Conservation (phyloP, 2,888 invertebrate species). For the Drosophila austrosaltans region DNA sequence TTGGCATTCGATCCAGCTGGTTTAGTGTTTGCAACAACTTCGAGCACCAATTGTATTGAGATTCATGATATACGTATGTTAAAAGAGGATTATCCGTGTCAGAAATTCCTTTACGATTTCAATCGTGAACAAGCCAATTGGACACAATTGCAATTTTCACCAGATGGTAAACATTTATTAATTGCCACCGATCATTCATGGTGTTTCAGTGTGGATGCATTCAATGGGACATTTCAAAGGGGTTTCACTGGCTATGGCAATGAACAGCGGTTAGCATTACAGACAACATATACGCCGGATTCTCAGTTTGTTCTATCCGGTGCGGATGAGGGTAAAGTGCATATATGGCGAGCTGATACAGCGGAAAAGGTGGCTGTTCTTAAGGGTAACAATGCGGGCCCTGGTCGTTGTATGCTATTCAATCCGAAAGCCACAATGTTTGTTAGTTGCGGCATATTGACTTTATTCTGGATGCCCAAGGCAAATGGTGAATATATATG, state of each 20-base stretch:
- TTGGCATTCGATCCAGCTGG: slow-evolving; percentile 52
- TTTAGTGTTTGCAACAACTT: slow-evolving; percentile 42
- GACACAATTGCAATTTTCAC: slow-evolving; percentile 58
- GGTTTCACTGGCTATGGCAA: slow-evolving; percentile 40
- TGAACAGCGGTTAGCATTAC: slow-evolving; percentile 23
- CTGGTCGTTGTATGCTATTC: slow-evolving; percentile 51
- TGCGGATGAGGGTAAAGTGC: slow-evolving; percentile 50
- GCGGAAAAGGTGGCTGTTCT: slow-evolving; percentile 35
- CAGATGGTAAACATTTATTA: slow-evolving; percentile 51
- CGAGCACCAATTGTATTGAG: slow-evolving; percentile 30
- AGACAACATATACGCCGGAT: slow-evolving; percentile 48
- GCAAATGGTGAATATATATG: slow-evolving; percentile 28
- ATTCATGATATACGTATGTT: slow-evolving; percentile 54
- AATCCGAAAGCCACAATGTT: slow-evolving; percentile 55
- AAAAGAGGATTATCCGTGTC: slow-evolving; percentile 29
- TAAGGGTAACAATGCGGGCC: slow-evolving; percentile 20
- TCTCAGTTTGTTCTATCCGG: slow-evolving; percentile 56
- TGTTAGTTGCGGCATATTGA: slow-evolving; percentile 43
- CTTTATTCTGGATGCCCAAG: slow-evolving; percentile 52
- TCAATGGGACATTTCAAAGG: slow-evolving; percentile 36
- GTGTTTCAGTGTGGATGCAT: slow-evolving; percentile 54
- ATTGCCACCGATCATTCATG: slow-evolving; percentile 45
- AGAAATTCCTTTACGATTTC: slow-evolving; percentile 37
- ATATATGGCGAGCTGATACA: slow-evolving; percentile 54
- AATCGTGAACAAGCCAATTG: slow-evolving; percentile 33